These are phyloP conservation scores for Sebastes cheni DNA, from an alignment of 2,797 vertebrate genomes.

Conservation along the genomic window DNA sequence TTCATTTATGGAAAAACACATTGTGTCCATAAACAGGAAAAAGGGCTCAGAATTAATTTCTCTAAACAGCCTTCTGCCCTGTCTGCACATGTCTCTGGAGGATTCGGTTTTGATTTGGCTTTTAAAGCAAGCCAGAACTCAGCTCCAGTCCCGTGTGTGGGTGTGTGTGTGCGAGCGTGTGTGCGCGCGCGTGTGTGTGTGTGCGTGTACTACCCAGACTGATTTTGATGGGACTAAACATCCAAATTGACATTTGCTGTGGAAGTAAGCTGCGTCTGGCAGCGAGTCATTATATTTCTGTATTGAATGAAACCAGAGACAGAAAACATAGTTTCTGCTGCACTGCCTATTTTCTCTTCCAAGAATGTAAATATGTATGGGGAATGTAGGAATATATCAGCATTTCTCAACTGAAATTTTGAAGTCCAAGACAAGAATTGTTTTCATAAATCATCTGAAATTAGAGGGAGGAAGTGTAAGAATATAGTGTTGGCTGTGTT, in stretches of 20 bases:
- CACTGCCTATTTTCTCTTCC: slow-evolving; percentile 24
- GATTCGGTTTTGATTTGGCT: slow-evolving; percentile 66
- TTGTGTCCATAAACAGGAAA: slow-evolving; percentile 68
- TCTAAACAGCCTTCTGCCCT: slow-evolving; percentile 64
- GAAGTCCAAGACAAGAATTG: neutral
- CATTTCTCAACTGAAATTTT: slow-evolving; percentile 21
- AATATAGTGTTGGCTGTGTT: neutral
- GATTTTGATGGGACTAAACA: slow-evolving; percentile 54
- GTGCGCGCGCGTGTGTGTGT: neutral
- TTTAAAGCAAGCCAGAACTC: slow-evolving; percentile 68
- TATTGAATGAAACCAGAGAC: slow-evolving; percentile 48
- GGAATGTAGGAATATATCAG: slow-evolving; percentile 9
- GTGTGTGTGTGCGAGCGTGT: neutral
- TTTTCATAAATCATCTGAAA: slow-evolving; percentile 24
- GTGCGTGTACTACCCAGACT: neutral
- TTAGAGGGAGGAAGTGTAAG: neutral
- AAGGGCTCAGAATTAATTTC: slow-evolving; percentile 68
- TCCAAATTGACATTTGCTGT: slow-evolving; percentile 55
- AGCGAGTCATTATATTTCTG: slow-evolving; percentile 41
- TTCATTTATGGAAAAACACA: slow-evolving; percentile 59
- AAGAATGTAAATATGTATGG: slow-evolving; percentile 22
- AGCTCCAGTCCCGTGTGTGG: slow-evolving; percentile 12
- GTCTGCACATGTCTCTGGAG: slow-evolving; percentile 60
- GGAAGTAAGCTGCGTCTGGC: slow-evolving; percentile 47
- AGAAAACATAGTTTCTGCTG: slow-evolving; percentile 20